These are phyloP conservation scores for Elysia crispata DNA, from an alignment of 2,888 invertebrate genomes.

Conservation along the genomic window DNA sequence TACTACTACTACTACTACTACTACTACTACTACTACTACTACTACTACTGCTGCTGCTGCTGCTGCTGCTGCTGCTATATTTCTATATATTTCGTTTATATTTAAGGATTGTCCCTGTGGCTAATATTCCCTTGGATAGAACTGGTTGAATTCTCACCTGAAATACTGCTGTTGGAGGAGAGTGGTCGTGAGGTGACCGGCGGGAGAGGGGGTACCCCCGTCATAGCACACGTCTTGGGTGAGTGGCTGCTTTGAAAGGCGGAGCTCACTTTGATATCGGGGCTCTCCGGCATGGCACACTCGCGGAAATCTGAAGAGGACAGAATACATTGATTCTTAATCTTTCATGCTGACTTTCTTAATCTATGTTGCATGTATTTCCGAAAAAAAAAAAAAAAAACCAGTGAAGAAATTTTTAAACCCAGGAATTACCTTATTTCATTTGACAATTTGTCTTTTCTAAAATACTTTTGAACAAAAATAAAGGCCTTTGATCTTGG, in stretches of 20 bases:
- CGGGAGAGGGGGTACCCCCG: slow-evolving; percentile 53
- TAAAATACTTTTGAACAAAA: too few species aligned
- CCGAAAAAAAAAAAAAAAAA: neutral
- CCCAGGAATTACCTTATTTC: too few species aligned
- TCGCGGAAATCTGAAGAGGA: slow-evolving; percentile 65
- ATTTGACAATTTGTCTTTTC: too few species aligned
- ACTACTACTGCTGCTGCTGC: slow-evolving; percentile 10
- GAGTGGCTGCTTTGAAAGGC: slow-evolving; percentile 55
- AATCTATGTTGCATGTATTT: too few species aligned
- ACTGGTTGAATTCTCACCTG: slow-evolving; percentile 48
- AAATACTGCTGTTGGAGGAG: slow-evolving; percentile 58
- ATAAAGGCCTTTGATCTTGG: too few species aligned
- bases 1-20: slow-evolving; percentile 17
- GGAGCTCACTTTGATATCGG: slow-evolving; percentile 60
- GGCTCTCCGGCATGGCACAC: slow-evolving; percentile 71
- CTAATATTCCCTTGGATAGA: too few species aligned
- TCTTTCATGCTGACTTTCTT: too few species aligned
- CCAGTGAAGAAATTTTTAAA: neutral
- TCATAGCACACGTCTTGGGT: slow-evolving; percentile 57
- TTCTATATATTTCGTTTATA: too few species aligned
- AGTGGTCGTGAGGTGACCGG: slow-evolving; percentile 52
- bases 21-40: slow-evolving; percentile 13
- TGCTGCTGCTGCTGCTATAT: neutral
- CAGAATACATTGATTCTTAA: neutral
- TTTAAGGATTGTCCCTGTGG: too few species aligned